Percentiles rank a stretch among this genome's conserved stretches.
Conservation (phyloP, 2,888 invertebrate species). For the Danaus chrysippus region DNA sequence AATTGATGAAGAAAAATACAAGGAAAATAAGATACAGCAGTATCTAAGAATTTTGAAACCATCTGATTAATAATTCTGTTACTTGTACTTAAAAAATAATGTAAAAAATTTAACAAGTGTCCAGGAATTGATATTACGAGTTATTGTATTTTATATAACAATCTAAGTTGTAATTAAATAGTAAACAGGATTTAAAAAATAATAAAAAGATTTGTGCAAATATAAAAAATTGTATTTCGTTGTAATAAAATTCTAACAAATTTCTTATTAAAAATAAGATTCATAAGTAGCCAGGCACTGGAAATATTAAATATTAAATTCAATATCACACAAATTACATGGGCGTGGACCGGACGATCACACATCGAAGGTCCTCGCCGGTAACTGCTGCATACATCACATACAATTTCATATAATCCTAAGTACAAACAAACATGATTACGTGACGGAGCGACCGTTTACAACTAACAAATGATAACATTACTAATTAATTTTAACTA, state of each 20-base stretch:
- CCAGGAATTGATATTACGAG: too few relatives aligned
- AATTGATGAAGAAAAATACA: too few relatives aligned
- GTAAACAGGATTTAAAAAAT: slow-evolving; percentile 40
- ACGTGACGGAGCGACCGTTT: neutral
- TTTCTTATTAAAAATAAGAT: slow-evolving; percentile 35
- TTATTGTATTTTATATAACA: too few relatives aligned
- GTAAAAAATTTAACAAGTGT: too few relatives aligned
- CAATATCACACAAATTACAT: slow-evolving; percentile 50
- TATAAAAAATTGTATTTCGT: slow-evolving; percentile 56
- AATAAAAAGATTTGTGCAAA: slow-evolving; percentile 39
- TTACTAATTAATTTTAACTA: slow-evolving; percentile 32
- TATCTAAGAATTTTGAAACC: too few relatives aligned
- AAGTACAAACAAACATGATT: slow-evolving; percentile 10
- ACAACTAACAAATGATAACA: slow-evolving; percentile 2
- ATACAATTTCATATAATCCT: slow-evolving; percentile 12
- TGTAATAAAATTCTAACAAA: slow-evolving; percentile 54
- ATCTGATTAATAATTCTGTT: too few relatives aligned
- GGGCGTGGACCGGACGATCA: slow-evolving; percentile 30
- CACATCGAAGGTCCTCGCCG: neutral
- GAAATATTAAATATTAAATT: slow-evolving; percentile 41
- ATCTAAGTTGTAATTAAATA: too few relatives aligned
- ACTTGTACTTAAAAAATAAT: too few relatives aligned
- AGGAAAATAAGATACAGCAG: too few relatives aligned
- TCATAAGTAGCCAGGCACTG: slow-evolving; percentile 49
- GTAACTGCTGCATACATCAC: neutral